Percentiles rank a stretch among this genome's conserved stretches.
These are phyloP conservation scores for Pelochelys cantorii DNA, from an alignment of 2,797 vertebrate species.

Conservation along the genomic window DNA sequence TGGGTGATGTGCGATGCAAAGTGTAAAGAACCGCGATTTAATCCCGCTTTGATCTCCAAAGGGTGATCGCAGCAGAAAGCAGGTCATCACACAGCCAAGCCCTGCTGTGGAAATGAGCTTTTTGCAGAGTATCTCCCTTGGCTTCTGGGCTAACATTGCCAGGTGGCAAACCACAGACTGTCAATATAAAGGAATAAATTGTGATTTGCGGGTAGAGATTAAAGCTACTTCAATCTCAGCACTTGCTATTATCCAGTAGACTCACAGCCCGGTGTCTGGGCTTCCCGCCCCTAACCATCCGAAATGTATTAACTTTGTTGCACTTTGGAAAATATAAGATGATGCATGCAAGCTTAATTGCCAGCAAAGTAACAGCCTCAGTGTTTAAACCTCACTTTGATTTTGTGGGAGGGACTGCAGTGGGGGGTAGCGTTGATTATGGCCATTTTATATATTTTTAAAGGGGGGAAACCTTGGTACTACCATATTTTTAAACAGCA, in stretches of 20 bases:
- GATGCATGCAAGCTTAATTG: not conserved
- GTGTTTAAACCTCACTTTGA: not conserved
- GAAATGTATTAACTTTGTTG: constrained; percentile 4
- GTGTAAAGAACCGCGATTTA: constrained; percentile 27
- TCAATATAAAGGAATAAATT: constrained; percentile 23
- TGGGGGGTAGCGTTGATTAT: not conserved
- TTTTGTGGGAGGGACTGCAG: not conserved
- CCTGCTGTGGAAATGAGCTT: constrained; percentile 49
- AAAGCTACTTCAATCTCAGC: constrained; percentile 1
- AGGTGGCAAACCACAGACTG: constrained; percentile 51
- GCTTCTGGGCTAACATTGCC: constrained; percentile 7
- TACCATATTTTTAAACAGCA: not conserved
- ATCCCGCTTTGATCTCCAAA: constrained; percentile 63
- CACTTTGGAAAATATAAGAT: not conserved
- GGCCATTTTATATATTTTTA: not conserved
- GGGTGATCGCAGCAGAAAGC: constrained; percentile 32
- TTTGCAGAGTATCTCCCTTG: constrained; percentile 34
- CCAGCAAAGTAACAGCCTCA: not conserved
- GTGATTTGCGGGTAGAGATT: constrained; percentile 23
- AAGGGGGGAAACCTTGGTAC: not conserved
- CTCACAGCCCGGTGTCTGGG: constrained; percentile 22
- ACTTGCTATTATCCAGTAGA: constrained; percentile 39
- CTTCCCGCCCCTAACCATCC: not conserved
- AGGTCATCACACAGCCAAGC: constrained; percentile 36
- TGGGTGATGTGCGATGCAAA: constrained; percentile 28